Evolutionary conservation across 2,888 invertebrate species (phyloP).

Genomic region (Adineta ricciae): DNA sequence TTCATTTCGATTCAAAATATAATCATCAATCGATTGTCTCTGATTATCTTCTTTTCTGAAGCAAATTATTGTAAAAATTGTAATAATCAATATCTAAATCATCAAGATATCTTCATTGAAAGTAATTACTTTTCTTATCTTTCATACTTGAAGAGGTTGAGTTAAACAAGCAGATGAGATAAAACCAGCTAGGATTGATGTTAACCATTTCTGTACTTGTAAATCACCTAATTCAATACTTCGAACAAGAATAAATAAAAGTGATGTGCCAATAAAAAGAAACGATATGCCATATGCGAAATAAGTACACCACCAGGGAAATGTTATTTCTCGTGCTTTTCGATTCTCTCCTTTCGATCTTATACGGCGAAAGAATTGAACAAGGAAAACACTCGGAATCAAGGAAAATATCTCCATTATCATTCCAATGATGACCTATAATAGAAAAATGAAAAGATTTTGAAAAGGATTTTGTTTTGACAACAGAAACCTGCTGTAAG

Average conservation of each 20-base stretch:
- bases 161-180: constrained; percentile 52
- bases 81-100: background rate
- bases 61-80: constrained; percentile 28
- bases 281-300: constrained; percentile 52
- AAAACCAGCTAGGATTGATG: constrained; percentile 52
- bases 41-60: too few species aligned
- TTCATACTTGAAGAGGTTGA: constrained; percentile 52
- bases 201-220: constrained; percentile 52
- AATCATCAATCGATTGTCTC: too few species aligned
- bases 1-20: constrained; percentile 18
- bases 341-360: too few species aligned
- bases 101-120: background rate
- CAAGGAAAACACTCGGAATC: too few species aligned
- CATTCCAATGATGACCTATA: too few species aligned
- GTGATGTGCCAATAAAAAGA: constrained; percentile 43
- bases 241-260: constrained; percentile 51
- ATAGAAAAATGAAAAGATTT: too few species aligned
- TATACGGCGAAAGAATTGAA: too few species aligned
- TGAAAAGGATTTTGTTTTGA: too few species aligned
- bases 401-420: too few species aligned
- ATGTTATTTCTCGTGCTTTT: background rate
- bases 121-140: background rate
- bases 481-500: too few species aligned
- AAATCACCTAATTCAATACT: constrained; percentile 52
- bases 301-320: constrained; percentile 45